These are phyloP conservation scores for Nomada fucata DNA, from an alignment of 2,888 invertebrate species.

Conservation along the genomic window DNA sequence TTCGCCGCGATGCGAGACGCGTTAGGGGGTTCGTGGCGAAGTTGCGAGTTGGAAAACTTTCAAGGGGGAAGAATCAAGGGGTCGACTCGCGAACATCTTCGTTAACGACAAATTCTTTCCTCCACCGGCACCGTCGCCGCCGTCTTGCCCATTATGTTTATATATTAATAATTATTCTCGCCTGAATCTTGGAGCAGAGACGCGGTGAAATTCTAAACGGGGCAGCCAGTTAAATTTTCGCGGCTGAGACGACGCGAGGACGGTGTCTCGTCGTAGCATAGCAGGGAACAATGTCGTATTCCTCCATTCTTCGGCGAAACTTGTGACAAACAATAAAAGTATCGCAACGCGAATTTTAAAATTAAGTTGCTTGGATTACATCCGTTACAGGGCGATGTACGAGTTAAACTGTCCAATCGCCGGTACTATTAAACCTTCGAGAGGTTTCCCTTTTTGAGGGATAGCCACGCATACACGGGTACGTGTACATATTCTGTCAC, in stretches of 20 bases:
- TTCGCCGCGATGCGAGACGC: neutral
- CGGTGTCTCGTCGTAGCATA: too few species aligned
- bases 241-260: too few species aligned
- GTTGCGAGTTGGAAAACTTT: neutral
- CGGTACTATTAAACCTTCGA: slow-evolving; percentile 51
- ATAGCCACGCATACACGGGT: neutral
- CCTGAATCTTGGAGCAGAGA: neutral
- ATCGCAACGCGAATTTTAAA: slow-evolving; percentile 14
- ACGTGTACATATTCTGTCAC: slow-evolving; percentile 18
- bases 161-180: slow-evolving; percentile 32
- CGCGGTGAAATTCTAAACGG: slow-evolving; percentile 8
- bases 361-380: slow-evolving; percentile 61
- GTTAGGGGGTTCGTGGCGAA: neutral
- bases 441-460: slow-evolving; percentile 19
- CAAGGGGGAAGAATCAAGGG: neutral
- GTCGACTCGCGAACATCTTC: slow-evolving; percentile 11
- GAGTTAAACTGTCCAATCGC: slow-evolving; percentile 66
- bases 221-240: too few species aligned
- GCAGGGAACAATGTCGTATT: too few species aligned
- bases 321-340: too few species aligned
- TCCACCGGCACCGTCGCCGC: neutral
- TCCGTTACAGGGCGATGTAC: slow-evolving; percentile 24
- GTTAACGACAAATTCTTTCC: slow-evolving; percentile 17
- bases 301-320: neutral
- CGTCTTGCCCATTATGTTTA: too few species aligned